Evolutionary conservation across 2,797 vertebrate species (phyloP), one percentile per base, ranked within the genome.

Genomic region (Parauchenoglanis punctatus): DNA sequence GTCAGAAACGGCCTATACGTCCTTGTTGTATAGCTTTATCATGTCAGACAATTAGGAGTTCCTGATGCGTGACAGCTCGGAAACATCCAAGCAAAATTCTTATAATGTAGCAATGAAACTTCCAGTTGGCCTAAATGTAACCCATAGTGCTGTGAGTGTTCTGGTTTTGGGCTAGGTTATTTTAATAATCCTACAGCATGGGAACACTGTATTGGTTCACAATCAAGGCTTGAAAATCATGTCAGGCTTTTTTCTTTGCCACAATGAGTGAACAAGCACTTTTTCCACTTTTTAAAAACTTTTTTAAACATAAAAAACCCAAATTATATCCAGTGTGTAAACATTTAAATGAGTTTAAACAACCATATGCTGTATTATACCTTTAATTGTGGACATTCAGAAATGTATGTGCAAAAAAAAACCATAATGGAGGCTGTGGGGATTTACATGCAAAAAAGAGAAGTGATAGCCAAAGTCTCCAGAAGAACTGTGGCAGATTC

Each of bases 1-100:
- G 94, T 93, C 91, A 93, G 93, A 89, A 95, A 93, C 89, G 90
- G 92, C 92, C 92, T 28, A 92, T 94, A 94, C n/a, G n/a, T n/a
- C n/a, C n/a, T 93, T 87, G 93, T 91, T 92, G 93, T 3, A 92
- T 93, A 92, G 91, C 89, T 72, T 92, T 93, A 92, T 90, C 4
- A 91, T 92, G 90, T 90, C 93, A 94, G 94, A 93, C 93, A 92
- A 89, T 86, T 90, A 91, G 91, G 89, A 87, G 91, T 85, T 1
- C 72, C 82, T 87, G 44, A 73, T 81, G 89, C 76, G 88, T 92
- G 92, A 94, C 93, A 90, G 90, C 86, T 93, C 93, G 93, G 94
- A 95, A 95, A 94, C 88, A 90, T 90, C 89, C 89, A 72, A 52
- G 81, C 91, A 89, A 89, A 91, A 94, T 93, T 94, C 93, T 92